Base-by-base conservation (phyloP, 2,888 invertebrate species). In the Idaea straminata region DNA sequence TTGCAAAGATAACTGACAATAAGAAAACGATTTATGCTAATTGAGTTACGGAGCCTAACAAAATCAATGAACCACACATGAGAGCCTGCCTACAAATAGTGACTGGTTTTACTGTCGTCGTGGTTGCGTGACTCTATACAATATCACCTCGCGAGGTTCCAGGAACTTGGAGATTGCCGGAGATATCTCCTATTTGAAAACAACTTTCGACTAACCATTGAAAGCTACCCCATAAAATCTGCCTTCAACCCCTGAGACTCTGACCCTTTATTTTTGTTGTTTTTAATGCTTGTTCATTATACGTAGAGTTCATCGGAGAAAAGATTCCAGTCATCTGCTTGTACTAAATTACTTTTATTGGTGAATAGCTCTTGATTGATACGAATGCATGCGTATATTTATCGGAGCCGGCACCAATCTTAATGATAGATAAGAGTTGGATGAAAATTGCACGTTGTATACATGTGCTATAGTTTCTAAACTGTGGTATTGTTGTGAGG, bases 131-230 rank as follows among this genome's bases (percentile, higher is more conserved):
- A 84, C 83, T 83, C 71, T 72, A 71, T 77, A 78, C 79, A 74
- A 82, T 88, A 81, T 75, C 70, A 72, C 73, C 71, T 74, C 77
- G 74, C 77, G 72, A 74, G 77, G 77, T 77, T 70, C 72, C 73
- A 81, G 82, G 76, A 76, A 76, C 76, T 77, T 74, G 85, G 91
- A 74, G 78, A 76, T 79, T 76, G 74, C 74, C 74, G 86, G 91
- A 73, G 91, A 91, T 91, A 87, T 91, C 91, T 79, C 91, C 84
- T 75, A 75, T 72, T 72, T 63, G 61, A 65, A 65, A 63, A 34
- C 47, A 58, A 25, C 62, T 59, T 64, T 62, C 61, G 35, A 36
- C 61, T 13, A 47, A 47, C 47, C 0, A 47, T 47, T 47, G 13
- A 47, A 47, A 47, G 47, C 47, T 47, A 47, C 47, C 47, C 47